Base-by-base conservation (phyloP, 2,797 vertebrate species). In the Protosalanx chinensis region DNA sequence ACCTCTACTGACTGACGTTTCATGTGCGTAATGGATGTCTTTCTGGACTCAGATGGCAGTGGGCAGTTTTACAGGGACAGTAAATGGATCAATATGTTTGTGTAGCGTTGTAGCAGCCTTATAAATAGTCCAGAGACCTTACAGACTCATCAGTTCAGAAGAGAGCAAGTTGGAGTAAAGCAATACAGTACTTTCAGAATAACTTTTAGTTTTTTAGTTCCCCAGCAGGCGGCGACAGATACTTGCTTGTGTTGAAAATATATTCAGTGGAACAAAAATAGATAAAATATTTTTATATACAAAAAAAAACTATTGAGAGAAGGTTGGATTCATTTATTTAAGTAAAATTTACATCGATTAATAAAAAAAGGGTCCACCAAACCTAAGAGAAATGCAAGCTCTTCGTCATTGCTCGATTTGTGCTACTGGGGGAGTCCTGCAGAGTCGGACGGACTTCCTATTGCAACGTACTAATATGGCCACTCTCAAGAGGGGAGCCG, bases 391-490 rank as follows among this genome's bases (percentile, higher is more conserved):
- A 62, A 88, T 88, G 86, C 83, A 85, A 20, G 76, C 79, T 73
- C 60, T 79, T 58, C 69, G 72, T 33, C 79, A 78, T 7, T 80
- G 82, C 68, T 61, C 76, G 10, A n/a, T 76, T 62, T 85, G 82
- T 72, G 66, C 74, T n/a, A 71, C 62, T 20, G 83, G 73, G 76
- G 86, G 82, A 80, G 63, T 78, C 72, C 73, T 81, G 71, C 64
- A 80, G 1, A 33, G 65, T 37, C 76, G 73, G 53, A 63, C 72
- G 79, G 68, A 84, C 80, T 67, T 72, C 80, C 88, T 86, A 76
- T 51, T 67, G 49, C 60, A 79, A 6, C 79, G 79, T 73, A 87
- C 86, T 80, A 90, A 86, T 51, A 93, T 94, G 92, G 89, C 90
- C 35, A 82, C 82, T 18, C 64, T 90, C 5, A 41, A 79, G 5